Conservation (phyloP, 2,797 vertebrate species). For the Setipinna tenuifilis region DNA sequence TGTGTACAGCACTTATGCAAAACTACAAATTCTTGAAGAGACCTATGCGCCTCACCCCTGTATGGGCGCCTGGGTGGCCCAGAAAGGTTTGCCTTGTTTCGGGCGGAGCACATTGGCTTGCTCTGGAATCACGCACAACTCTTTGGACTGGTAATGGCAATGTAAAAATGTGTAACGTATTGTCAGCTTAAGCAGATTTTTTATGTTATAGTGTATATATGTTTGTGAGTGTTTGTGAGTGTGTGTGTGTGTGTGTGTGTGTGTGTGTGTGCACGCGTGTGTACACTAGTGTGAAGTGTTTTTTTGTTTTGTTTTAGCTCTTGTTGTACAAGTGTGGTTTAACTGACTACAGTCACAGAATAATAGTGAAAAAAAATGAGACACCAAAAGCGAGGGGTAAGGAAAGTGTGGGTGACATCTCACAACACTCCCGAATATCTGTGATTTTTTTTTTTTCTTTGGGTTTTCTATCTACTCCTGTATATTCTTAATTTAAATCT, state of each 20-base stretch:
- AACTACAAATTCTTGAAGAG: background rate
- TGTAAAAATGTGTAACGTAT: constrained; percentile 45
- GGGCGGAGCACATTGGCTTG: constrained; percentile 41
- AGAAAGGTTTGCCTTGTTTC: constrained; percentile 49
- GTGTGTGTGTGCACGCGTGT: background rate
- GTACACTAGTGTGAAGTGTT: background rate
- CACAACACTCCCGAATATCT: constrained; percentile 11
- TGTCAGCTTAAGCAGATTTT: constrained; percentile 54
- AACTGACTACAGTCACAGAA: background rate
- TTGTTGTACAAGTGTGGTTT: constrained; percentile 6
- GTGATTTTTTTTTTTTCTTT: background rate
- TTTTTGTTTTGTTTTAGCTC: background rate
- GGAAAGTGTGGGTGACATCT: background rate
- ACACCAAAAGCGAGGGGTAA: background rate
- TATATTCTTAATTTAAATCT: constrained; percentile 15
- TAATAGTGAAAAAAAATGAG: background rate
- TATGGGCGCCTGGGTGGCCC: background rate
- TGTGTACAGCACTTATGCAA: background rate
- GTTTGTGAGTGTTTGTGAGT: background rate
- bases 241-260: background rate
- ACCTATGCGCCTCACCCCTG: background rate
- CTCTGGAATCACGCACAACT: constrained; percentile 65
- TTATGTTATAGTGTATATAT: background rate
- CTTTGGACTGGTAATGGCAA: constrained; percentile 23
- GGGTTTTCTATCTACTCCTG: background rate